Conservation (phyloP, 2,888 invertebrate genomes). For the Exocentrus adspersus region DNA sequence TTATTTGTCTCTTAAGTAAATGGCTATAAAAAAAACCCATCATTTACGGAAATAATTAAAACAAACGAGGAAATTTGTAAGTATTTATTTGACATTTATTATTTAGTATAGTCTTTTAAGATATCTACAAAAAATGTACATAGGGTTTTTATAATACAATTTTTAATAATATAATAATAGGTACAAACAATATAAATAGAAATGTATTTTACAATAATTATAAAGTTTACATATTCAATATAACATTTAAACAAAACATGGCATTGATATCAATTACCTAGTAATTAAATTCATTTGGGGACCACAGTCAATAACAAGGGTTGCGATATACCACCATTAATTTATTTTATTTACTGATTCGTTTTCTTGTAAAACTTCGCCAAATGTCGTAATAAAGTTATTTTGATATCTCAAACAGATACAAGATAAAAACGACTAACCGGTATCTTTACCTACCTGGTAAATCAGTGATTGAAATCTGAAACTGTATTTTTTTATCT, state of each 20-base stretch:
- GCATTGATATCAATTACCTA: constrained; percentile 16
- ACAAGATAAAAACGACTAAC: no score
- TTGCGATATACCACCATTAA: constrained; percentile 26
- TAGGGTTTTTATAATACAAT: constrained; percentile 48
- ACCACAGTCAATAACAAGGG: constrained; percentile 25
- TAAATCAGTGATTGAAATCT: no score
- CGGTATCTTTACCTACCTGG: no score
- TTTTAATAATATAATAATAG: constrained; percentile 45
- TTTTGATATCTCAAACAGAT: no score
- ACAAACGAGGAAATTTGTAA: background rate
- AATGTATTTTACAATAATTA: constrained; percentile 48
- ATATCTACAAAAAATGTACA: constrained; percentile 53
- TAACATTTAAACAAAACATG: constrained; percentile 34
- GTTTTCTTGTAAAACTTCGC: constrained; percentile 4
- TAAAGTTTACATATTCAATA: constrained; percentile 42
- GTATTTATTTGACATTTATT: constrained; percentile 47
- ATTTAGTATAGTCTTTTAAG: constrained; percentile 39
- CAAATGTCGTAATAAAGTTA: background rate
- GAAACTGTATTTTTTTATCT: background rate
- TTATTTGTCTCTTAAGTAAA: no score
- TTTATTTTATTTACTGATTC: constrained; percentile 20
- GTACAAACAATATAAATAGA: constrained; percentile 46
- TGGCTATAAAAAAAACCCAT: no score
- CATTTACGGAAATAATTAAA: background rate
- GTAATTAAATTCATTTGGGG: constrained; percentile 22